Evolutionary conservation across 2,888 invertebrate genomes (phyloP), one percentile per base, ranked within the genome.

Genomic region (Luperina testacea): DNA sequence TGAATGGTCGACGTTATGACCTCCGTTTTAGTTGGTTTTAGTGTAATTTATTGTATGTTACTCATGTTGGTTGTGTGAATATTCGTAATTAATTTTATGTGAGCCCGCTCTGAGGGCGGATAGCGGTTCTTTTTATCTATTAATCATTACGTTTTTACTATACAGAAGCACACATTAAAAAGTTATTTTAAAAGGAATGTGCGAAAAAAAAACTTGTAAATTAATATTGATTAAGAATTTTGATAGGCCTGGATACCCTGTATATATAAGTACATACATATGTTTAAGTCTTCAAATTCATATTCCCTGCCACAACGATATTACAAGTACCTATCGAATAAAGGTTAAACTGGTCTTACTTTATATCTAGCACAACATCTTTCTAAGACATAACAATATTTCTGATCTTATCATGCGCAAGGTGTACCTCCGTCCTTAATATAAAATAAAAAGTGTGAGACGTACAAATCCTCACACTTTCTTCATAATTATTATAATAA

Each of bases 1-100:
- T 95, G 90, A 93, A 95, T 95, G 89, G 91, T 92, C 87, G 88
- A 86, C 90, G 89, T 92, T 92, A 86, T 92, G 92, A 94, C 93
- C 93, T 90, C 88, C 90, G 90, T 93, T 93, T 90, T 90, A 90
- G 89, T 89, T 87, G 87, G 87, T 92, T 92, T 80, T 92, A 89
- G 88, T 77, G 84, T 93, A 91, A 92, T 92, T 93, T 92, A 92
- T 92, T 89, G 89, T 87, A 85, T 87, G 86, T 89, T 88, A 84
- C 87, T 84, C 84, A 83, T 80, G 61, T 77, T 67, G 75, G 64
- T 80, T 82, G 64, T 73, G 72, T 83, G 69, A 72, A 72, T 75
- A 63, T 80, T 80, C 7, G 24, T 78, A 59, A 78, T 82, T 84
- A 80, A 82, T 78, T 71, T 76, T 70, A 64, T 77, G 57, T 64